phyloP scores from a whole-genome alignment of 1,140 invertebrate species.

The Trichomalopsis sarcophagae region DNA sequence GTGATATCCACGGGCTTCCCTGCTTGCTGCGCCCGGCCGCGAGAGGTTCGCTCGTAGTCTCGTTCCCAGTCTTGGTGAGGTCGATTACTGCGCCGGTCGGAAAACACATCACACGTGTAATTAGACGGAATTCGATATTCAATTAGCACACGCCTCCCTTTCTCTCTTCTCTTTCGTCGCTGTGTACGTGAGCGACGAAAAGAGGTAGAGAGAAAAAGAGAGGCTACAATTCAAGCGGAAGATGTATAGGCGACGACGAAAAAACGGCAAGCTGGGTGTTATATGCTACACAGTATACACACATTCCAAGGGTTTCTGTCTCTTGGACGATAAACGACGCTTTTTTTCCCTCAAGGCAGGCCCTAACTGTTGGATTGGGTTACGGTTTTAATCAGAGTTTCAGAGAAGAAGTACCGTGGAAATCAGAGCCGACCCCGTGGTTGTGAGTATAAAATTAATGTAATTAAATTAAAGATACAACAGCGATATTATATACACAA shows the following conservation, averaged over 20 bases:
- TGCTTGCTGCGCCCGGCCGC: constrained; percentile 3
- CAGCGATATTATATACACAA: constrained; percentile 4
- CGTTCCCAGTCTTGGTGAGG: constrained; percentile 25
- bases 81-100: constrained; percentile 46
- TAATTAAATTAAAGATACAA: neutral
- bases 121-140: constrained; percentile 38
- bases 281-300: neutral
- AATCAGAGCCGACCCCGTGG: neutral
- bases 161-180: neutral
- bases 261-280: constrained; percentile 39
- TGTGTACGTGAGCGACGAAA: neutral
- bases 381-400: neutral
- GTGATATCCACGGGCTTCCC: constrained; percentile 21
- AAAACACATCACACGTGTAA: constrained; percentile 40
- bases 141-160: neutral
- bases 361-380: constrained; percentile 7
- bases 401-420: neutral
- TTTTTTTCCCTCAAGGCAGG: neutral
- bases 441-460: constrained; percentile 1
- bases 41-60: constrained; percentile 3
- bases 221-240: constrained; percentile 29
- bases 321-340: neutral
- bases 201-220: neutral
- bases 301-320: constrained; percentile 29
- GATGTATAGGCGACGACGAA: constrained; percentile 11